Conservation (phyloP, 1,140 invertebrate species). For the Catajapyx aquilonaris region DNA sequence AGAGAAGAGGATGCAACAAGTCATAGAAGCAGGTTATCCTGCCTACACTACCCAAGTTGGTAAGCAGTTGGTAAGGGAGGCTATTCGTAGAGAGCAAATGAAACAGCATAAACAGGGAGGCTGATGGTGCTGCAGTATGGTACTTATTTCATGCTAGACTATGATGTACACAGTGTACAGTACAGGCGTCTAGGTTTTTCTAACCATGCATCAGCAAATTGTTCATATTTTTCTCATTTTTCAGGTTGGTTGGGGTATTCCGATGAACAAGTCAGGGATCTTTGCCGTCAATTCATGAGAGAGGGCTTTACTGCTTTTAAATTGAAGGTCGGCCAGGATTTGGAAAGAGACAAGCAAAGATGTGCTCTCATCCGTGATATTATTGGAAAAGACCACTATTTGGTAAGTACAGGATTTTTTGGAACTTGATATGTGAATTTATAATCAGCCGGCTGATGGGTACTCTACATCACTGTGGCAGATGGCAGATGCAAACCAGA, state of each 20-base stretch:
- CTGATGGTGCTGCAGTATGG: too few species aligned
- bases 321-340: slow-evolving; percentile 63
- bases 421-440: slow-evolving; percentile 2
- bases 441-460: background rate
- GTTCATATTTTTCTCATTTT: slow-evolving; percentile 3
- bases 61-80: too few species aligned
- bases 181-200: too few species aligned
- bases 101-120: too few species aligned
- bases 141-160: too few species aligned
- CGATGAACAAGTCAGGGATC: slow-evolving; percentile 36
- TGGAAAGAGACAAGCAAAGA: slow-evolving; percentile 54
- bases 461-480: too few species aligned
- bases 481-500: slow-evolving; percentile 85
- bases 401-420: slow-evolving; percentile 27
- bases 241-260: slow-evolving; percentile 60
- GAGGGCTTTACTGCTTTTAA: slow-evolving; percentile 67
- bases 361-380: slow-evolving; percentile 42
- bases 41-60: slow-evolving; percentile 38
- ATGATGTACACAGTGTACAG: too few species aligned
- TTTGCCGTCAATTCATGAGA: slow-evolving; percentile 48
- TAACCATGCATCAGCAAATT: too few species aligned
- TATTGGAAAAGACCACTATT: slow-evolving; percentile 49
- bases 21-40: slow-evolving; percentile 42
- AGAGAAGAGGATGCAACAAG: slow-evolving; percentile 29
- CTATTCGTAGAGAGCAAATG: too few species aligned